Percentiles rank a stretch among this genome's conserved stretches.
These are phyloP conservation scores for Hepsetus odoe DNA, from an alignment of 2,113 vertebrate species.

Conservation along the genomic window DNA sequence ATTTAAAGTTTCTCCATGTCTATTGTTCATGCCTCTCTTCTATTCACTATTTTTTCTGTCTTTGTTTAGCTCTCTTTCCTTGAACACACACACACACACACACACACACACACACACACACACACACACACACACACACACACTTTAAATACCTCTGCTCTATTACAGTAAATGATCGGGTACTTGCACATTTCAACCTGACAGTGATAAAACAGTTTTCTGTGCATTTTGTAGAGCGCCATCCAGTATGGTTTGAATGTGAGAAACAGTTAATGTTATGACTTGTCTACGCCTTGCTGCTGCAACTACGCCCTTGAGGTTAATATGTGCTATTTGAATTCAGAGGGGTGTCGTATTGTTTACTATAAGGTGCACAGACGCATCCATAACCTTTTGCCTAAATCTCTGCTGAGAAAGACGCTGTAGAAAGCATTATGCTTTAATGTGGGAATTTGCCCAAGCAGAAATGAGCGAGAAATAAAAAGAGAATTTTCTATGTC, in stretches of 20 bases:
- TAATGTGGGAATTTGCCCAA: constrained; percentile 10
- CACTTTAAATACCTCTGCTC: background rate
- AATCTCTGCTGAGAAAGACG: background rate
- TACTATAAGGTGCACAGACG: background rate
- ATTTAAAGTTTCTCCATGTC: too few relatives aligned
- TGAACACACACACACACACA: too few relatives aligned
- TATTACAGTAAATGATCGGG: background rate
- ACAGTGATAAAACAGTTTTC: constrained; percentile 9
- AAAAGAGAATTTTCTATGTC: constrained; percentile 55
- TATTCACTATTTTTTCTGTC: too few relatives aligned
- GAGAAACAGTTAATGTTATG: background rate
- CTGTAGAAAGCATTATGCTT: background rate
- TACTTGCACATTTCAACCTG: background rate
- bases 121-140: background rate
- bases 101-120: background rate
- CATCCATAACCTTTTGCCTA: background rate
- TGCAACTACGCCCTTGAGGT: background rate
- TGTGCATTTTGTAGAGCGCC: background rate
- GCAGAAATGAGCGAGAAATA: constrained; percentile 30
- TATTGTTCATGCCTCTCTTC: too few relatives aligned
- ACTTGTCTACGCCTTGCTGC: background rate
- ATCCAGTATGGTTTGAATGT: background rate
- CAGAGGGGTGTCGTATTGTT: constrained; percentile 16
- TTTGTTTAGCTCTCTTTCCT: too few relatives aligned
- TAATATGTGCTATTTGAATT: constrained; percentile 17